Conservation (phyloP, 1,140 invertebrate genomes). For the Trichogramma pretiosum region DNA sequence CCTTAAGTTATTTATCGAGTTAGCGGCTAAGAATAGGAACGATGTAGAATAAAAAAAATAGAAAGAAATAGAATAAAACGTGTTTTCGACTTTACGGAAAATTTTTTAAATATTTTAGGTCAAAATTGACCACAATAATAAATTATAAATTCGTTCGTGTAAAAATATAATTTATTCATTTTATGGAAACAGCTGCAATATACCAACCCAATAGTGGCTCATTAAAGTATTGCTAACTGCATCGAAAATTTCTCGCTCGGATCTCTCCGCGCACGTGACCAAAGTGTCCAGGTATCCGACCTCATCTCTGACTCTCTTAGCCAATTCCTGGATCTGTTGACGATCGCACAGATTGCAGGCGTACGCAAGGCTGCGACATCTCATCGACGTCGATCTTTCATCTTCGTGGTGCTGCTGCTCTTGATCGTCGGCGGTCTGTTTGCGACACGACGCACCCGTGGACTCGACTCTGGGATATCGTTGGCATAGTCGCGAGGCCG, state of each 20-base stretch:
- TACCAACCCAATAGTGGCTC: constrained; percentile 40
- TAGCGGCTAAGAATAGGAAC: no score
- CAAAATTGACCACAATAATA: no score
- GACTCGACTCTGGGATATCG: constrained; percentile 20
- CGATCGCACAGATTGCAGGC: constrained; percentile 31
- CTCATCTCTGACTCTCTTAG: constrained; percentile 31
- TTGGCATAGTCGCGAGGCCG: constrained; percentile 20
- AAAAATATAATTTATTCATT: not conserved
- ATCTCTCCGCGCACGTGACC: constrained; percentile 33
- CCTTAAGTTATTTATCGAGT: no score
- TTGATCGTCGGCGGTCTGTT: constrained; percentile 7
- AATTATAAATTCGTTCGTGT: no score
- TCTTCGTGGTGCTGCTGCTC: constrained; percentile 18
- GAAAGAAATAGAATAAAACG: no score
- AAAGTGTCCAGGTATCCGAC: constrained; percentile 37
- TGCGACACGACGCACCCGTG: constrained; percentile 13
- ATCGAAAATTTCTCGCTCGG: constrained; percentile 29
- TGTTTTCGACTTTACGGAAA: no score
- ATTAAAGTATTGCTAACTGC: constrained; percentile 33
- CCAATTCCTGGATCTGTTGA: constrained; percentile 27
- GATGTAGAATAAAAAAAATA: no score
- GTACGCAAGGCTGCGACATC: constrained; percentile 25
- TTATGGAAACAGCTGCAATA: constrained; percentile 2
- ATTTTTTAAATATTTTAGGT: no score
- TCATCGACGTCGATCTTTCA: not conserved